Percentiles rank a stretch among this genome's conserved stretches.
These are phyloP conservation scores for Drosophila quinaria DNA, from an alignment of 2,888 invertebrate genomes.

Conservation along the genomic window DNA sequence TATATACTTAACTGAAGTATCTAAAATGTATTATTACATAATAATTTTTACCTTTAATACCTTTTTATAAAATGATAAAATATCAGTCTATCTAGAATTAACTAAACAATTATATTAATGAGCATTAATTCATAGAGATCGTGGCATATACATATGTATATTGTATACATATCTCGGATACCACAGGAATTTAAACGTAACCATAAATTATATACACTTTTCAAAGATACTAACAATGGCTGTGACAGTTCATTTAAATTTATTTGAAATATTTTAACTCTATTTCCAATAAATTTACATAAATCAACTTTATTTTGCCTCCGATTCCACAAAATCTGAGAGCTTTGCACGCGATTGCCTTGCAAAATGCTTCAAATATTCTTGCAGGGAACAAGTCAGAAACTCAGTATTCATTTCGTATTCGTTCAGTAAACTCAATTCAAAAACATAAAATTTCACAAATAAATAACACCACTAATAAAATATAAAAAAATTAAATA, in stretches of 20 bases:
- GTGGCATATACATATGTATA: too few relatives aligned
- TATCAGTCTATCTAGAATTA: too few relatives aligned
- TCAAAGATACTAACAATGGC: not conserved
- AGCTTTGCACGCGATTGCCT: conserved; percentile 3
- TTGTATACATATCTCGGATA: too few relatives aligned
- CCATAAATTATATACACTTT: too few relatives aligned
- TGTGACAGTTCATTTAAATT: not conserved
- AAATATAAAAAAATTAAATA: not conserved
- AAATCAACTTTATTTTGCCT: not conserved
- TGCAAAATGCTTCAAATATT: conserved; percentile 9
- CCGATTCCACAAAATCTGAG: not conserved
- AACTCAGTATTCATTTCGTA: conserved; percentile 5
- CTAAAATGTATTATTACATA: too few relatives aligned
- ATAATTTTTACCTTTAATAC: too few relatives aligned
- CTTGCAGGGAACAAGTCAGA: not conserved
- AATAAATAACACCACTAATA: not conserved
- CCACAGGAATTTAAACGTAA: too few relatives aligned
- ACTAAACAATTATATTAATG: too few relatives aligned
- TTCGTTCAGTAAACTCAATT: not conserved
- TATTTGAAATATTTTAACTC: not conserved
- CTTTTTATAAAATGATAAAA: too few relatives aligned
- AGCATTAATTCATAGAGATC: too few relatives aligned
- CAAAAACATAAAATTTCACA: not conserved
- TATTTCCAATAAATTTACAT: not conserved
- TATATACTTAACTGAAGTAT: too few relatives aligned